A percentile compares a stretch with the other conserved stretches of the same genome.
phyloP scores from a whole-genome alignment of 1,140 invertebrate species.

The Papilio helenus region DNA sequence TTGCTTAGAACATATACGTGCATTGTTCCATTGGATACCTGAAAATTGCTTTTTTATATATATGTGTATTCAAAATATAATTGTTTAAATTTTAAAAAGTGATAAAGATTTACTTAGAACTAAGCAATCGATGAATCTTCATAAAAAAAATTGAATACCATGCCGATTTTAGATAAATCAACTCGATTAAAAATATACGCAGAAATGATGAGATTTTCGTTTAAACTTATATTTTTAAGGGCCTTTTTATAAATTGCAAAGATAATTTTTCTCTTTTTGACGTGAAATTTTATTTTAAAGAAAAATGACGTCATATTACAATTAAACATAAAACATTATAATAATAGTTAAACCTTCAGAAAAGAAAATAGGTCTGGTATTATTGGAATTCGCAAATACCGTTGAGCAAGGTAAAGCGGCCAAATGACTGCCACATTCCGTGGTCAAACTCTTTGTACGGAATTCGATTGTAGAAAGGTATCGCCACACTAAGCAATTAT shows the following conservation, averaged over 20 bases:
- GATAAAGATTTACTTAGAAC: background rate
- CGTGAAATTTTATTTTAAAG: too few relatives aligned
- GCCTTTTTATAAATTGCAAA: too few relatives aligned
- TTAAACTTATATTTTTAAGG: too few relatives aligned
- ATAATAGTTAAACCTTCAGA: background rate
- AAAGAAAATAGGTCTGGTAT: background rate
- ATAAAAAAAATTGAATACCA: too few relatives aligned
- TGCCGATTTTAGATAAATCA: too few relatives aligned
- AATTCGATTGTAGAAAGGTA: slow-evolving; percentile 10
- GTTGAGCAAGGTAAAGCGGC: background rate
- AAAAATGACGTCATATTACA: background rate
- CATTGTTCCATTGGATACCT: slow-evolving; percentile 3
- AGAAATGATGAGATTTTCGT: too few relatives aligned
- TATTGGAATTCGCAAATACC: background rate
- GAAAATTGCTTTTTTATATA: background rate
- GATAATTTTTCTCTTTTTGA: too few relatives aligned
- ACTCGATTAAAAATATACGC: too few relatives aligned
- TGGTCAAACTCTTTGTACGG: background rate
- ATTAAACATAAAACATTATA: background rate
- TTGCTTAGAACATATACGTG: background rate
- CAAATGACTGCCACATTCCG: background rate
- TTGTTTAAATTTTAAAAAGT: background rate
- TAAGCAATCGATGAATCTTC: too few relatives aligned
- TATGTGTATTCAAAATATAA: background rate
- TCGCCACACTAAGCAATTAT: background rate